Conservation (phyloP, 2,888 invertebrate genomes). For the Drosophila macrospina region DNA sequence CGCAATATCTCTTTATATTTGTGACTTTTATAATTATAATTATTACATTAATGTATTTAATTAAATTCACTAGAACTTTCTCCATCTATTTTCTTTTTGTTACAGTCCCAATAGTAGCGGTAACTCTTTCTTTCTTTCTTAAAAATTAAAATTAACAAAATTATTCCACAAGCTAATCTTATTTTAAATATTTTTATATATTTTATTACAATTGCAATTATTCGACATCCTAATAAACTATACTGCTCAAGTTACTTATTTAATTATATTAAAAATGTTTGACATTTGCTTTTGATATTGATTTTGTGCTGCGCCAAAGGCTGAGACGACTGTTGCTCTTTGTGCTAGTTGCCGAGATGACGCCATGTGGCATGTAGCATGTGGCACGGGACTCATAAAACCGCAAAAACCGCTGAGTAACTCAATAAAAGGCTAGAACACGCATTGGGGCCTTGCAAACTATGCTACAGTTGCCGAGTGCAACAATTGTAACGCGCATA, state of each 20-base stretch:
- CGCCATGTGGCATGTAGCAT: slow-evolving; percentile 49
- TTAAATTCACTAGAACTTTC: neutral
- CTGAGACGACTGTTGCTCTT: slow-evolving; percentile 36
- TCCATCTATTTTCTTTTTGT: neutral
- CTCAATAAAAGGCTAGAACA: slow-evolving; percentile 58
- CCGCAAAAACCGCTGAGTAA: slow-evolving; percentile 59
- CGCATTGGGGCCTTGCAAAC: slow-evolving; percentile 38
- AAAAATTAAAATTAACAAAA: too few species aligned
- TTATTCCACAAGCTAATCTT: too few species aligned
- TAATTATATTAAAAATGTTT: slow-evolving; percentile 28
- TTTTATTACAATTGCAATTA: neutral
- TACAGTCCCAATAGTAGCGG: too few species aligned
- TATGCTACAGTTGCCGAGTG: slow-evolving; percentile 51
- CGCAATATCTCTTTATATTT: neutral
- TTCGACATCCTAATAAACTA: neutral
- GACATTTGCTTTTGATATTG: slow-evolving; percentile 30
- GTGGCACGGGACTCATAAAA: slow-evolving; percentile 57
- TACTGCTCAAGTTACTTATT: slow-evolving; percentile 1
- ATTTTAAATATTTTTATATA: neutral
- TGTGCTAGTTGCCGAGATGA: slow-evolving; percentile 41
- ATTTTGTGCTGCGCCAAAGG: slow-evolving; percentile 32
- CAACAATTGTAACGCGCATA: slow-evolving; percentile 48
- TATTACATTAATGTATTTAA: neutral
- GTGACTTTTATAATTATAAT: too few species aligned
- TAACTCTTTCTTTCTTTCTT: too few species aligned